phyloP scores from a whole-genome alignment of 2,797 vertebrate genomes.

The Brachyalestes nurse region DNA sequence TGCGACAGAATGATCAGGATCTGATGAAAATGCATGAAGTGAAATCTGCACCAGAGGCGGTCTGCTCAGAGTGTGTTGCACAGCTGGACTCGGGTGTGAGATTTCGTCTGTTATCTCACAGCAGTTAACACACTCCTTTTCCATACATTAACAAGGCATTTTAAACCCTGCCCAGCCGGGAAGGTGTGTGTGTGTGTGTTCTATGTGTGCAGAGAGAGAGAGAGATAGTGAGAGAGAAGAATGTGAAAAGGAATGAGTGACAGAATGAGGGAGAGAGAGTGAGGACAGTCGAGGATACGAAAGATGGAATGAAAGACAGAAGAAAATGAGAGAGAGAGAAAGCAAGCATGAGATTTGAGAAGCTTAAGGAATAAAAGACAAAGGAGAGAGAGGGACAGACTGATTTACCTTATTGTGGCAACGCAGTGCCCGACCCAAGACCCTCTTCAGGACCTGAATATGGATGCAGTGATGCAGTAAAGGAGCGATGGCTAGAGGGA shows the following conservation, averaged over 20 bases:
- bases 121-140: not conserved
- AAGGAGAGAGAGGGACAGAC: not conserved
- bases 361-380: not conserved
- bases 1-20: not conserved
- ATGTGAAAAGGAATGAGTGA: too few relatives aligned
- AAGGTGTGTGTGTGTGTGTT: not conserved
- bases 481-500: constrained; percentile 2
- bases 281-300: too few relatives aligned
- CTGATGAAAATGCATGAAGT: constrained; percentile 3
- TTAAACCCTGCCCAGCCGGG: not conserved
- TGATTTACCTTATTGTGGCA: not conserved
- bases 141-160: constrained; percentile 4
- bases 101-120: not conserved
- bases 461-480: not conserved
- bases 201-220: not conserved
- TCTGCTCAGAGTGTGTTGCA: not conserved
- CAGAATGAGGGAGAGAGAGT: too few relatives aligned
- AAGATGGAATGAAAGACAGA: too few relatives aligned
- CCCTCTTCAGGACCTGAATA: constrained; percentile 23
- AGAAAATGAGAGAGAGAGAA: not conserved
- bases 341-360: not conserved
- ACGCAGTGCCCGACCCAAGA: not conserved
- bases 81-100: constrained; percentile 1
- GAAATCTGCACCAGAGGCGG: not conserved
- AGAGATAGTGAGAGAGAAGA: not conserved